Evolutionary conservation across 2,797 vertebrate species (phyloP).

Genomic region (Denticeps clupeoides): DNA sequence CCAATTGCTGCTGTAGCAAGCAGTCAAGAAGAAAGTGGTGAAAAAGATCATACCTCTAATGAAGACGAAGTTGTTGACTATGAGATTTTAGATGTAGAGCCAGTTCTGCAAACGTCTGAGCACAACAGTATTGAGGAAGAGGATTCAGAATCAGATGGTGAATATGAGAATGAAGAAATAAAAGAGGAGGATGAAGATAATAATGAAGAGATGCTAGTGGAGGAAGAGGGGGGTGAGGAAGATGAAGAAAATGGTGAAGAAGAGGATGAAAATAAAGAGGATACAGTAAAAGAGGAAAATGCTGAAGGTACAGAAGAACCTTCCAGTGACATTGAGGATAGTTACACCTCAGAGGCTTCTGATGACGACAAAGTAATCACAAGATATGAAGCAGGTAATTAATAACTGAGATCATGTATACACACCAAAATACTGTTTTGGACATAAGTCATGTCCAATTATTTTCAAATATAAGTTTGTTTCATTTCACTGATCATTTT

Average conservation of each 20-base stretch:
- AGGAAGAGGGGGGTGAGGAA: neutral
- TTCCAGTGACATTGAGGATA: neutral
- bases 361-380: no score
- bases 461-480: no score
- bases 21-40: no score
- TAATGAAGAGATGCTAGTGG: neutral
- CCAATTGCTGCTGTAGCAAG: no score
- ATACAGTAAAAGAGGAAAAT: neutral
- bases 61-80: constrained; percentile 13
- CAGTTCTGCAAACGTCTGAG: no score
- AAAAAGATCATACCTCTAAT: no score
- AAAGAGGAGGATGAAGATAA: neutral
- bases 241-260: constrained; percentile 1
- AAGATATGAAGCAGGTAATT: no score
- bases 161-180: constrained; percentile 2
- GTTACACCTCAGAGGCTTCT: neutral
- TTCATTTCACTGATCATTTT: no score
- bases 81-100: neutral
- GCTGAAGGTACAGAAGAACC: constrained; percentile 1
- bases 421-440: no score
- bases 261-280: neutral
- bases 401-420: no score
- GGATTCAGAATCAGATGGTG: neutral
- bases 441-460: no score
- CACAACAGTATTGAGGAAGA: neutral